Conservation (phyloP, 2,797 vertebrate species). For the Rousettus madagascariensis region DNA sequence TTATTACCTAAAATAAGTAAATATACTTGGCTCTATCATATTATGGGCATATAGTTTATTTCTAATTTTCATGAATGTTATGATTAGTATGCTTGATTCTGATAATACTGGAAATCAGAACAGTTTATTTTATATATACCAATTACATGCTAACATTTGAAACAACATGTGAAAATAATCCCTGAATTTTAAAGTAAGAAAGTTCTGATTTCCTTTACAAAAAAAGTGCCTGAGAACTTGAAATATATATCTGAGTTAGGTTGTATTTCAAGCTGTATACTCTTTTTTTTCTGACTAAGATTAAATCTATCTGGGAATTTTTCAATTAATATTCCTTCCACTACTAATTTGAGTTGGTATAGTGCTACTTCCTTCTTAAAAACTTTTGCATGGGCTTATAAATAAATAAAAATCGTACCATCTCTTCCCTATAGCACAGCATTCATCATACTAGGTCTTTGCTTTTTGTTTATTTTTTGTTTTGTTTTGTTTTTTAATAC, state of each 20-base stretch:
- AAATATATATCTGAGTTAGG: background rate
- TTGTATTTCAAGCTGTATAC: background rate
- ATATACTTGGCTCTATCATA: background rate
- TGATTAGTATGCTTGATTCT: background rate
- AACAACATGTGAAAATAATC: background rate
- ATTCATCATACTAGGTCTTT: background rate
- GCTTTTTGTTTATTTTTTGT: no score
- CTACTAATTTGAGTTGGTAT: background rate
- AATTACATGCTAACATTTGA: slow-evolving; percentile 19
- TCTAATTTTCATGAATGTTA: background rate
- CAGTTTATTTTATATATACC: background rate
- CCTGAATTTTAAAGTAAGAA: background rate
- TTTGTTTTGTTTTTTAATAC: background rate
- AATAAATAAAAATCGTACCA: background rate
- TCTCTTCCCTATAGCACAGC: background rate
- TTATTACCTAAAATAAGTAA: background rate
- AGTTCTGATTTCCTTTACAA: background rate
- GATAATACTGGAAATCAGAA: background rate
- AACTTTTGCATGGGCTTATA: background rate
- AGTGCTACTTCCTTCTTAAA: background rate
- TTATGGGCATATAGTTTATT: background rate
- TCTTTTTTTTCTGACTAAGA: background rate
- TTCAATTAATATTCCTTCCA: background rate
- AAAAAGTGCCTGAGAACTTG: background rate
- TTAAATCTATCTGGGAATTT: background rate